Percentiles rank a stretch among this genome's conserved stretches.
phyloP scores from a whole-genome alignment of 2,888 invertebrate species.

The Tipula confusa region DNA sequence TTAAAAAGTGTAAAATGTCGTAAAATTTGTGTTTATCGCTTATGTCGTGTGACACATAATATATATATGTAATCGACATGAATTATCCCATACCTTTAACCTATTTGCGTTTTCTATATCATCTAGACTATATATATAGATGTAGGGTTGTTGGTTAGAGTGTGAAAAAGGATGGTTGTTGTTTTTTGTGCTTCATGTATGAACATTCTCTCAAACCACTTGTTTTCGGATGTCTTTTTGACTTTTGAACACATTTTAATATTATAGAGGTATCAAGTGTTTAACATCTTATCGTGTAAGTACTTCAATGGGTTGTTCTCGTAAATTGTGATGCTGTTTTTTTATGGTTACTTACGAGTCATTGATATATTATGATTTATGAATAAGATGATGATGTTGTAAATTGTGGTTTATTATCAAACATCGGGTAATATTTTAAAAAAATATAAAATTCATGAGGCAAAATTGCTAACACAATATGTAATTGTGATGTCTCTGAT shows the following conservation, averaged over 20 bases:
- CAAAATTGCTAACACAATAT: too few relatives aligned
- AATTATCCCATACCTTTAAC: background rate
- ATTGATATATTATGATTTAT: background rate
- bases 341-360: background rate
- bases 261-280: slow-evolving; percentile 8
- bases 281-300: slow-evolving; percentile 1
- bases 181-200: background rate
- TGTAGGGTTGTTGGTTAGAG: background rate
- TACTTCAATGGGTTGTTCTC: background rate
- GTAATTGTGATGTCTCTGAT: too few relatives aligned
- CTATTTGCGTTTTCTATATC: background rate
- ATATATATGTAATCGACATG: background rate
- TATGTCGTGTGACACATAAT: background rate
- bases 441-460: too few relatives aligned
- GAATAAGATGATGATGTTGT: background rate
- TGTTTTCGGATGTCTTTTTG: background rate
- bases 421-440: too few relatives aligned
- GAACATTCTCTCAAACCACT: background rate
- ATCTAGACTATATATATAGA: background rate
- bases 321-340: background rate
- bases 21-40: background rate
- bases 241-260: slow-evolving; percentile 8
- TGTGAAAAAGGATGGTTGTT: background rate
- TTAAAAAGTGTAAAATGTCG: background rate
- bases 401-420: background rate